Conservation (phyloP, 2,888 invertebrate species). For the Lydus trimaculatus region DNA sequence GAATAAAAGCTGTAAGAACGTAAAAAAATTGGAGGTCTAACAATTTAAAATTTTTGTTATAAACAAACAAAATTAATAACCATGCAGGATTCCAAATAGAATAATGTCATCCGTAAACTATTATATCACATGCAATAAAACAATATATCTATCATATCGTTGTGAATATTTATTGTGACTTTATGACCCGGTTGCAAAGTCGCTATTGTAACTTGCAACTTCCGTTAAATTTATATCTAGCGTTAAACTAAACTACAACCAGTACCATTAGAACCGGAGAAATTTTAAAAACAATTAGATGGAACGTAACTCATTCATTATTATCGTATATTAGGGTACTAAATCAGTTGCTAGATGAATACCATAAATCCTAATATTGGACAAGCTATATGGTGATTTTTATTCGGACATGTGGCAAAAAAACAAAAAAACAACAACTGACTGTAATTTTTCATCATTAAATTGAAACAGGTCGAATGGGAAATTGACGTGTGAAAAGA, state of each 20-base stretch:
- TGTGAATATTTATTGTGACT: not conserved
- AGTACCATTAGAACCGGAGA: not conserved
- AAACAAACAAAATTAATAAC: not conserved
- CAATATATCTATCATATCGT: not conserved
- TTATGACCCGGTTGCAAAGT: not conserved
- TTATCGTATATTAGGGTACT: not conserved
- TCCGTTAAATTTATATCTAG: not conserved
- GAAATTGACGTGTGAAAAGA: not conserved
- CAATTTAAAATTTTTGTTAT: not conserved
- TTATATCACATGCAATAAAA: too few relatives aligned
- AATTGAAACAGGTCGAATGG: not conserved
- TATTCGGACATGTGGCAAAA: not conserved
- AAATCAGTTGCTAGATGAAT: not conserved
- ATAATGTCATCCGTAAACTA: not conserved
- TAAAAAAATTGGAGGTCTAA: not conserved
- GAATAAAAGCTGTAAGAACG: not conserved
- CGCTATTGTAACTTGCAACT: not conserved
- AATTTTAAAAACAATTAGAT: not conserved
- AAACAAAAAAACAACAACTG: not conserved
- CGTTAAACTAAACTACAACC: not conserved
- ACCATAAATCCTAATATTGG: not conserved
- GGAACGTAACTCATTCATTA: not conserved
- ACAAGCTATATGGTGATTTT: not conserved
- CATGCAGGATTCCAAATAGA: not conserved
- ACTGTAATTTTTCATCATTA: conserved; percentile 6